Evolutionary conservation across 2,113 vertebrate species (phyloP).

Genomic region (Phalacrocorax carbo): DNA sequence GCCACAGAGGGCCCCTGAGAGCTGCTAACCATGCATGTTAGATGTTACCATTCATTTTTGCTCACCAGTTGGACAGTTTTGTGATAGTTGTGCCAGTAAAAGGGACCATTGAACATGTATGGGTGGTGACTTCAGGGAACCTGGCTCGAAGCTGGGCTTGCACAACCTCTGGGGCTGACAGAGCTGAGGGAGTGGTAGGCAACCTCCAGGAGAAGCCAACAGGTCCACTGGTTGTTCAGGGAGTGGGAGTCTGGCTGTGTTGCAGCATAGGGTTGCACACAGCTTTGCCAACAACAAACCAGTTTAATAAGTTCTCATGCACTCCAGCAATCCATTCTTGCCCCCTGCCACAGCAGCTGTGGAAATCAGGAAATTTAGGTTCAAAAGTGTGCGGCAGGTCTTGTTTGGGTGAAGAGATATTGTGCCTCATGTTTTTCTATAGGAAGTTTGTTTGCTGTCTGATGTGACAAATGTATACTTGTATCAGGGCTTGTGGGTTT

Average conservation of each 20-base stretch:
- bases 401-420: neutral
- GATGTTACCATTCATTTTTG: neutral
- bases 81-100: neutral
- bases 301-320: neutral
- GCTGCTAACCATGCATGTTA: fast-evolving
- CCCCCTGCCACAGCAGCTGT: neutral
- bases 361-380: neutral
- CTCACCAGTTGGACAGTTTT: fast-evolving
- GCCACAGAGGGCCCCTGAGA: neutral
- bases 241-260: fast-evolving
- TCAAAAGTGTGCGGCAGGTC: neutral
- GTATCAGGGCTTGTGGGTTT: neutral
- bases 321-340: neutral
- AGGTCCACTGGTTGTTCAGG: fast-evolving
- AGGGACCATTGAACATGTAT: fast-evolving
- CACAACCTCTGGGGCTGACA: neutral
- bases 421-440: neutral
- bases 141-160: neutral
- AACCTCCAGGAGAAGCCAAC: neutral
- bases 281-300: neutral
- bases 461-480: neutral
- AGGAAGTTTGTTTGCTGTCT: neutral
- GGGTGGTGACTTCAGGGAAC: neutral
- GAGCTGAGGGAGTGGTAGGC: neutral
- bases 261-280: neutral